Percentiles rank a stretch among this genome's conserved stretches.
phyloP scores from a whole-genome alignment of 2,888 invertebrate species.

The Hypolimnas misippus region DNA sequence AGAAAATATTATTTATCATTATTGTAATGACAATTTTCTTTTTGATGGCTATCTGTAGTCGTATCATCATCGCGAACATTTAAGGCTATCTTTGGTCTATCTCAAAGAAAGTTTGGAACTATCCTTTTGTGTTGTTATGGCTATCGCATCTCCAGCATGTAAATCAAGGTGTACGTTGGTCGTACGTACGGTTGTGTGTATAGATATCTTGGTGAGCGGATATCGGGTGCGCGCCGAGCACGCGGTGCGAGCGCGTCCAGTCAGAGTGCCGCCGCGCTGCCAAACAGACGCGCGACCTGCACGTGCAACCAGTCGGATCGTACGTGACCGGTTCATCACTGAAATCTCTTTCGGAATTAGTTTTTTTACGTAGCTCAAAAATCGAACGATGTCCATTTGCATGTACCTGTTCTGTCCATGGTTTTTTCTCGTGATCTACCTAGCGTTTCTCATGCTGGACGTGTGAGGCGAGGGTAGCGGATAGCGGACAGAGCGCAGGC shows the following conservation, averaged over 20 bases:
- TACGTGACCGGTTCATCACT: constrained; percentile 64
- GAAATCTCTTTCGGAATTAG: constrained; percentile 57
- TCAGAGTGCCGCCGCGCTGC: constrained; percentile 83
- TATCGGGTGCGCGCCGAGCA: constrained; percentile 74
- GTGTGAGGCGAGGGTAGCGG: constrained; percentile 71
- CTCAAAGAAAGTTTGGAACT: constrained; percentile 42
- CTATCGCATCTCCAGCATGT: constrained; percentile 58
- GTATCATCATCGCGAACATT: constrained; percentile 3
- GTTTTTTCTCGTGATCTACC: constrained; percentile 87
- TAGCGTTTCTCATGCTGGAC: constrained; percentile 87
- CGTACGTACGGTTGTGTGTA: constrained; percentile 59
- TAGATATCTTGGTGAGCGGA: constrained; percentile 75
- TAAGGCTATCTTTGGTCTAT: constrained; percentile 34
- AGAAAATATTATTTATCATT: background rate
- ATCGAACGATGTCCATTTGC: constrained; percentile 81
- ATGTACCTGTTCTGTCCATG: constrained; percentile 87
- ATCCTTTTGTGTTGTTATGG: constrained; percentile 42
- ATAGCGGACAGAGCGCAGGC: constrained; percentile 68
- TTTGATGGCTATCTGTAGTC: constrained; percentile 13
- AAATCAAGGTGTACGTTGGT: constrained; percentile 74
- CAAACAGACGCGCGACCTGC: constrained; percentile 79
- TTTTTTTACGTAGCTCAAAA: constrained; percentile 50
- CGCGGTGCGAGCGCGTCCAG: constrained; percentile 81
- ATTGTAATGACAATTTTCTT: background rate
- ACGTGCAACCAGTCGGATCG: constrained; percentile 57